Evolutionary conservation across 37 sponge, comb jelly and placozoan species (phyloP), one percentile per base, ranked within the genome.

Genomic region (Trichoplax adhaerens): DNA sequence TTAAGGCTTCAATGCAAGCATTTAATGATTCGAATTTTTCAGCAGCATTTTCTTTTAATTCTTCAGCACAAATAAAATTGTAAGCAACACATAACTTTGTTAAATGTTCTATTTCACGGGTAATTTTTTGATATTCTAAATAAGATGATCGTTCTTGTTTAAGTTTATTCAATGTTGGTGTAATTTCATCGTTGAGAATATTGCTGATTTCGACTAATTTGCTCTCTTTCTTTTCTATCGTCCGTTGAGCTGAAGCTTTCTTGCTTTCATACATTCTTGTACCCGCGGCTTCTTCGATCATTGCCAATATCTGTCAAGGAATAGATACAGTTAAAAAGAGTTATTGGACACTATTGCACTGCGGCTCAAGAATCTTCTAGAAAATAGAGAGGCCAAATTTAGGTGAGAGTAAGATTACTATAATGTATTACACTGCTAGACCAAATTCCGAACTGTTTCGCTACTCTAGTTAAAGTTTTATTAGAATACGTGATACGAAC

Each of bases 271-370:
- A 96, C 82, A 96, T 83, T 60, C 89, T 83, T 1, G 98, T 96
- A 2, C 98, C 98, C 3, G 98, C 98, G 4, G 98, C 98, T 55
- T 96, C 98, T 69, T 96, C 98, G 5, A 96, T 83, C 89, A 96
- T 91, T 7, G 98, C 84, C 54, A 96, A 68, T 47, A 93, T 88
- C 94, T 90, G 71, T 50, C 68, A 60, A 60, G 8, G 62, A 60
- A 60, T n/a, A 60, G 62, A 60, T 60, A 12, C 8, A 60, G 12
- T n/a, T 12, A 60, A 60, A 12, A 60, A 60, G 12, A 60, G 29
- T 29, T 29, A 29, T 29, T 29, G 29, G 29, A 29, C 29, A 29
- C 29, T 29, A 29, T 29, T 29, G 29, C 29, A 29, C 29, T 29
- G 29, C 29, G 29, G 29, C 29, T 29, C 29, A 29, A 29, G 29